Evolutionary conservation across 2,888 invertebrate species (phyloP).

Genomic region (Standfussiana lucernea): DNA sequence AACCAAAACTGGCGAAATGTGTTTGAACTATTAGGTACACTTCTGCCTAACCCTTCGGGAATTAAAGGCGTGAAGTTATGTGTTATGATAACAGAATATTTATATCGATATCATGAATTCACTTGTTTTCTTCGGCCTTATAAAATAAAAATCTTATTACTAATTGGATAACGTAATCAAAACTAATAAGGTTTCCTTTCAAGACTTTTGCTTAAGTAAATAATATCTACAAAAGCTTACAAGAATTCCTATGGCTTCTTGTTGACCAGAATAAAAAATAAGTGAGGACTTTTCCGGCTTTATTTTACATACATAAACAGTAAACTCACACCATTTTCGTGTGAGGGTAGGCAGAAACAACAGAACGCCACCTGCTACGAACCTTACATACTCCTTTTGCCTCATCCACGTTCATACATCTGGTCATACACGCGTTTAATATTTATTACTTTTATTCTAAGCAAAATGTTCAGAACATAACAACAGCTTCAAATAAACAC

Average conservation of each 20-base stretch:
- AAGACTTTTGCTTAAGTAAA: conserved; percentile 1
- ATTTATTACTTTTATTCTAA: not conserved
- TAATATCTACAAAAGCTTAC: conserved; percentile 2
- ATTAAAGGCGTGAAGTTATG: no score
- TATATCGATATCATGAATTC: not conserved
- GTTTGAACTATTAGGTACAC: no score
- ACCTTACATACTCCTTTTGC: not conserved
- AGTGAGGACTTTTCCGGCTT: not conserved
- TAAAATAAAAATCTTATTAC: not conserved
- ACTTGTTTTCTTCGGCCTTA: not conserved
- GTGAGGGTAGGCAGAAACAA: not conserved
- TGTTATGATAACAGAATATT: conserved; percentile 1
- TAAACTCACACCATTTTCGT: not conserved
- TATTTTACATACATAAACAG: not conserved
- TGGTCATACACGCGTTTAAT: not conserved
- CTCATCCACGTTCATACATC: not conserved
- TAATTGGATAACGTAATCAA: not conserved
- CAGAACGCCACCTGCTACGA: not conserved
- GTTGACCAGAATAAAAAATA: not conserved
- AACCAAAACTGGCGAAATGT: no score
- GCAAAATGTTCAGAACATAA: not conserved
- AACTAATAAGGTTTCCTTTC: not conserved
- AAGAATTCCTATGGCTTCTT: not conserved
- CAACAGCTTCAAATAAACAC: not conserved
- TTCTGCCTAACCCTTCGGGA: no score